Conservation (phyloP, 2,888 invertebrate genomes). For the Coleophora deauratella region DNA sequence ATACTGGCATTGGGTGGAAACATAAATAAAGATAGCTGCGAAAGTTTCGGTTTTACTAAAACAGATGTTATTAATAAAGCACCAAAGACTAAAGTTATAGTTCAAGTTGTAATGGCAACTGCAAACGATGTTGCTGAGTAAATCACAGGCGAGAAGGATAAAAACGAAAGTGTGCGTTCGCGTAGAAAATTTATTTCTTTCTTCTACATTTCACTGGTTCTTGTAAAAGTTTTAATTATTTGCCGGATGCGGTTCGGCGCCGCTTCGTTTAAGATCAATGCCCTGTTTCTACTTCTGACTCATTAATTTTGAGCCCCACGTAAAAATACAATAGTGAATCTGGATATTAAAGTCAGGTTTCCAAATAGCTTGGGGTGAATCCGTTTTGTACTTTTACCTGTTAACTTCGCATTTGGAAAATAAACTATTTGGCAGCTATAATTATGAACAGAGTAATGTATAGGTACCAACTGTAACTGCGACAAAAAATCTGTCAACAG, state of each 20-base stretch:
- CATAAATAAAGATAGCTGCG: conserved; percentile 11
- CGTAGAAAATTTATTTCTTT: conserved; percentile 62
- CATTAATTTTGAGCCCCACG: conserved; percentile 28
- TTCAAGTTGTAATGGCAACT: conserved; percentile 18
- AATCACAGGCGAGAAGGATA: conserved; percentile 52
- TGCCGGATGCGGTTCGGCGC: conserved; percentile 50
- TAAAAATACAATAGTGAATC: conserved; percentile 6
- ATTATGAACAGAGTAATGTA: no score
- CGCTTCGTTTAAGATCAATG: conserved; percentile 45
- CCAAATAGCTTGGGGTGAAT: not conserved
- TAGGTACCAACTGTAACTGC: no score
- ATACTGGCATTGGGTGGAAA: conserved; percentile 16
- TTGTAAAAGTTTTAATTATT: conserved; percentile 67
- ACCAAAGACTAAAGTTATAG: conserved; percentile 23
- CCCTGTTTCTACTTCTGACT: conserved; percentile 33
- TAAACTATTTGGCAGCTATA: no score
- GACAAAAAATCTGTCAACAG: no score
- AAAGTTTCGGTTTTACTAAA: conserved; percentile 12
- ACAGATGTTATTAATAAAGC: conserved; percentile 17
- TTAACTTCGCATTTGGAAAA: no score
- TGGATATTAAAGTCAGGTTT: not conserved
- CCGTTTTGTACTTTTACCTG: no score
- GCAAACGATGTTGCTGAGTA: conserved; percentile 38
- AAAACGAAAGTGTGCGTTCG: conserved; percentile 59
- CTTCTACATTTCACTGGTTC: conserved; percentile 53